Evolutionary conservation across 1,140 invertebrate genomes (phyloP).

Genomic region (Epicauta chinensis): DNA sequence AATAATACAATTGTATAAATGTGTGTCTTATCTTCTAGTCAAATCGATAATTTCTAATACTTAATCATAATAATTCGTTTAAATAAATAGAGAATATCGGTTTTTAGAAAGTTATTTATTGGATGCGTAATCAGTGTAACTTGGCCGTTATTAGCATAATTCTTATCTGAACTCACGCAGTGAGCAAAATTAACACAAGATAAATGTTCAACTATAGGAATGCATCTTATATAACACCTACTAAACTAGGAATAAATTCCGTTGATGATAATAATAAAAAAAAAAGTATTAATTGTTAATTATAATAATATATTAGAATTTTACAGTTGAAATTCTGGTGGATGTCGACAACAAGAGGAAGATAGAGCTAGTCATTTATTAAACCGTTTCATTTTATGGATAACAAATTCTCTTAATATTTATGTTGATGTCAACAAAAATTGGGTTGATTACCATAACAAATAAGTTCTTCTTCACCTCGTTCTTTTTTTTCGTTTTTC

Average conservation of each 20-base stretch:
- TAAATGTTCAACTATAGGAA: slow-evolving; percentile 14
- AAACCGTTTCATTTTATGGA: too few relatives aligned
- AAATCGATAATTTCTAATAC: background rate
- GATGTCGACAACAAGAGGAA: too few relatives aligned
- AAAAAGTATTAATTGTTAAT: too few relatives aligned
- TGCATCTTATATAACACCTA: slow-evolving; percentile 13
- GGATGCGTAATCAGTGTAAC: slow-evolving; percentile 22
- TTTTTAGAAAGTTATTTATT: slow-evolving; percentile 23
- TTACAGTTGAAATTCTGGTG: too few relatives aligned
- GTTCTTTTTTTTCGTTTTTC: too few relatives aligned
- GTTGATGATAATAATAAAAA: too few relatives aligned
- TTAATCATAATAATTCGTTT: slow-evolving; percentile 21
- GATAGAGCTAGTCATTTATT: too few relatives aligned
- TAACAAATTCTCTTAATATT: too few relatives aligned
- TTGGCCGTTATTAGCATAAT: slow-evolving; percentile 23
- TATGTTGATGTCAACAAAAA: too few relatives aligned
- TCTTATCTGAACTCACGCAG: slow-evolving; percentile 21
- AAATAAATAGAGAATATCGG: slow-evolving; percentile 17
- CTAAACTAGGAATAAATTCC: slow-evolving; percentile 2
- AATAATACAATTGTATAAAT: background rate
- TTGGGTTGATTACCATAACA: too few relatives aligned
- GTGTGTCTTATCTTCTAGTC: background rate
- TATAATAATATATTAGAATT: too few relatives aligned
- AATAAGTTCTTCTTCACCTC: too few relatives aligned
- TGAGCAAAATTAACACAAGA: slow-evolving; percentile 24